Evolutionary conservation across 2,113 vertebrate genomes (phyloP).

Genomic region (Megaceryle torquata): DNA sequence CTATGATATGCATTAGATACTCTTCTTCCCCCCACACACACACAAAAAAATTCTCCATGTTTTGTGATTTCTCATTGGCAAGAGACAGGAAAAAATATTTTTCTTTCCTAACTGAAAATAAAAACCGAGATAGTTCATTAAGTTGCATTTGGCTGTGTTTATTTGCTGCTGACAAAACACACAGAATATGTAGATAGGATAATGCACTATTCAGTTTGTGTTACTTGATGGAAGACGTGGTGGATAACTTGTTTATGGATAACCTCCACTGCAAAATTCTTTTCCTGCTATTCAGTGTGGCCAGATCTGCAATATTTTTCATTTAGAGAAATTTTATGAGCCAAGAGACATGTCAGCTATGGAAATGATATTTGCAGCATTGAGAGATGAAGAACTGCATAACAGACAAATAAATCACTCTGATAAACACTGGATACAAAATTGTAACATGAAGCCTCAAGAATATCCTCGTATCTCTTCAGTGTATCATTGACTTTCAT

Average conservation of each 20-base stretch:
- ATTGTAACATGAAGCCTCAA: not conserved
- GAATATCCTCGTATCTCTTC: not conserved
- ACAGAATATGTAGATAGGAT: not conserved
- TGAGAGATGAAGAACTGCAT: not conserved
- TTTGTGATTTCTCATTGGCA: not conserved
- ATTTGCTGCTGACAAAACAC: not conserved
- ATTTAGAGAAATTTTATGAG: constrained; percentile 12
- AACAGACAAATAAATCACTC: constrained; percentile 31
- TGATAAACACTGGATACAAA: constrained; percentile 11
- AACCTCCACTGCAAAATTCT: not conserved
- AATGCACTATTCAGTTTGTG: not conserved
- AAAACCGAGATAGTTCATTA: not conserved
- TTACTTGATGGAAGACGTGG: constrained; percentile 19
- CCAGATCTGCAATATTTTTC: constrained; percentile 11
- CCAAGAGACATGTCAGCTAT: not conserved
- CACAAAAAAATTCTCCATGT: not conserved
- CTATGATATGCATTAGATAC: not conserved
- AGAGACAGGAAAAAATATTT: not conserved
- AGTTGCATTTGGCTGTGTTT: constrained; percentile 7
- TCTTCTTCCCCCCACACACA: not conserved
- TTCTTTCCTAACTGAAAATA: not conserved
- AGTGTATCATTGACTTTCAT: not conserved
- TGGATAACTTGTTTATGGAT: not conserved
- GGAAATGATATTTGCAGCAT: not conserved
- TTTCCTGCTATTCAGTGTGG: not conserved